Percentiles rank a stretch among this genome's conserved stretches.
phyloP scores from a whole-genome alignment of 2,113 vertebrate species.

The Callocephalon fimbriatum region DNA sequence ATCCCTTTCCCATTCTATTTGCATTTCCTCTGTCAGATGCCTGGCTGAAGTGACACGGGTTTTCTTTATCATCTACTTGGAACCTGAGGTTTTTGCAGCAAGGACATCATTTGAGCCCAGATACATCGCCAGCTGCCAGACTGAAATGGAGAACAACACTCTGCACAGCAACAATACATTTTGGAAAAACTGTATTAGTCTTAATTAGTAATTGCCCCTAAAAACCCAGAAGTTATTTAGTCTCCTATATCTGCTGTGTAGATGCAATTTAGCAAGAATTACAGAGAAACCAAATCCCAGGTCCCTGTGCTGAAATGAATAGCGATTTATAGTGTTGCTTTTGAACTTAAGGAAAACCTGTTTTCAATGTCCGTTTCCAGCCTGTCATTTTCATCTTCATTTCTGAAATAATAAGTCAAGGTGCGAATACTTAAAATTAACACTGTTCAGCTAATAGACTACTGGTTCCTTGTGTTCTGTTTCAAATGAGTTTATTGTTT shows the following conservation, averaged over 20 bases:
- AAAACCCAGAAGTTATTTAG: neutral
- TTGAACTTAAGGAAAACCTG: slow-evolving; percentile 59
- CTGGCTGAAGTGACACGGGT: fast-evolving
- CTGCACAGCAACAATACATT: neutral
- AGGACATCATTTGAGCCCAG: neutral
- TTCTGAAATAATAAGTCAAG: slow-evolving; percentile 63
- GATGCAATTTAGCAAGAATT: neutral
- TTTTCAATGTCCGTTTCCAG: slow-evolving; percentile 61
- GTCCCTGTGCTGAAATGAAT: slow-evolving; percentile 34
- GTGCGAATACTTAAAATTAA: slow-evolving; percentile 62
- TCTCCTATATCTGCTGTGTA: neutral
- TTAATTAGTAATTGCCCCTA: slow-evolving; percentile 28
- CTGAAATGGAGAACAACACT: neutral
- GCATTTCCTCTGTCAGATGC: neutral
- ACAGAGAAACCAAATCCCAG: neutral
- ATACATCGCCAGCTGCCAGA: neutral
- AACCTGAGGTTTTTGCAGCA: neutral
- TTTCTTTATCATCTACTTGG: neutral
- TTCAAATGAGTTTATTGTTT: slow-evolving; percentile 21
- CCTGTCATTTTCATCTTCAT: slow-evolving; percentile 53
- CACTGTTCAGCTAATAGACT: slow-evolving; percentile 5
- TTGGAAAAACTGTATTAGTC: neutral
- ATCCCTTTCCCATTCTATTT: neutral
- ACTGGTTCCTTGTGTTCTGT: neutral
- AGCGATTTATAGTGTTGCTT: slow-evolving; percentile 60